These are phyloP conservation scores for Datnioides undecimradiatus DNA, from an alignment of 2,113 vertebrate species.

Conservation along the genomic window DNA sequence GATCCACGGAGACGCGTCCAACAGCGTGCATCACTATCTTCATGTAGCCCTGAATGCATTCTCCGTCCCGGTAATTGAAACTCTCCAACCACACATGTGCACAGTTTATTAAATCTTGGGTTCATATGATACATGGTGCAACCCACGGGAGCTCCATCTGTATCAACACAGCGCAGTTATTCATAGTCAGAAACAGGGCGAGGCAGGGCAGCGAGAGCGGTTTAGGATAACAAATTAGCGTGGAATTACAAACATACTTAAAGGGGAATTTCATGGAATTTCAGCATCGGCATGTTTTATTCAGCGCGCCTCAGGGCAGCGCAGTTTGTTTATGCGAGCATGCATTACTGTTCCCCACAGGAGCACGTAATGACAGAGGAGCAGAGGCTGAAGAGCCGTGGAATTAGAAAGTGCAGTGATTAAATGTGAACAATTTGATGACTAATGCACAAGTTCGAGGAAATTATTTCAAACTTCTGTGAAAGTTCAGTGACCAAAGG, in stretches of 20 bases:
- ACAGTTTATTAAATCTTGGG: background rate
- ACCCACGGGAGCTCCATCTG: background rate
- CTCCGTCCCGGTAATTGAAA: background rate
- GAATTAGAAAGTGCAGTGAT: background rate
- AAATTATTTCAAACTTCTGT: background rate
- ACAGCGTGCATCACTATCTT: background rate
- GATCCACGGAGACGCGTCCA: background rate
- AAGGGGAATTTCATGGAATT: constrained; percentile 30
- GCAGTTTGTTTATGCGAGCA: constrained; percentile 48
- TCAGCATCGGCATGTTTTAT: constrained; percentile 48
- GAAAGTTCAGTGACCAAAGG: background rate
- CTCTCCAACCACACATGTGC: background rate
- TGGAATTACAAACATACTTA: constrained; percentile 33
- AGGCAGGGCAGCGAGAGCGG: background rate
- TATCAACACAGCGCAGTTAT: background rate
- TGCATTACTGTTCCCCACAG: constrained; percentile 16
- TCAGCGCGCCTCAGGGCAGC: constrained; percentile 1
- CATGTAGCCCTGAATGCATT: background rate
- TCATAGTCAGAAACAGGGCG: background rate
- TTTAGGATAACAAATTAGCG: constrained; percentile 52
- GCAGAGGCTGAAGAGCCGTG: background rate
- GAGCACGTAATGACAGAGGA: background rate
- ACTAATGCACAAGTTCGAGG: background rate
- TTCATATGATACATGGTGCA: background rate
- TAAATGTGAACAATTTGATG: background rate